Evolutionary conservation across 2,888 invertebrate species (phyloP).

Genomic region (Pandemis heparana): DNA sequence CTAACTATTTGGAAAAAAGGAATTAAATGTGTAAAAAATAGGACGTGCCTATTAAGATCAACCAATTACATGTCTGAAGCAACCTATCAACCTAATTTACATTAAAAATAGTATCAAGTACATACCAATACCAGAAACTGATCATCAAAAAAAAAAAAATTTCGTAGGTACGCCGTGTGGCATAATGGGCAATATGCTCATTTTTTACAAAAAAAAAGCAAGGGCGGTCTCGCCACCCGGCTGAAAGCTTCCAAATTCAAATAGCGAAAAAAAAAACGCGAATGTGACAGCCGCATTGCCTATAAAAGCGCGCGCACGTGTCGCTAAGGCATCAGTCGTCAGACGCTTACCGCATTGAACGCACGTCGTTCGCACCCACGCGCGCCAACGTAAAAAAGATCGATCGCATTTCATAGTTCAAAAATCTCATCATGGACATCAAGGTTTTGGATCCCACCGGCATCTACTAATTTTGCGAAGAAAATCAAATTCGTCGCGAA

Average conservation of each 20-base stretch:
- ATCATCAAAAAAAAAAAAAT: background rate
- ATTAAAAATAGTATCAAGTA: background rate
- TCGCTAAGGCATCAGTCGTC: slow-evolving; percentile 70
- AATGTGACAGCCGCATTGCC: slow-evolving; percentile 68
- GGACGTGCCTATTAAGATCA: no score
- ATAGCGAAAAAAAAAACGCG: slow-evolving; percentile 82
- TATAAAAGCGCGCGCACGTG: slow-evolving; percentile 81
- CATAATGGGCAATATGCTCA: slow-evolving; percentile 34
- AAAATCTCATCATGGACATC: slow-evolving; percentile 72
- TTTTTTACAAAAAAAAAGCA: slow-evolving; percentile 49
- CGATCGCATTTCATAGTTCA: slow-evolving; percentile 68
- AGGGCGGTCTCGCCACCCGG: slow-evolving; percentile 81
- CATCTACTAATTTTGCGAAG: slow-evolving; percentile 62
- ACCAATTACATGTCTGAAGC: background rate
- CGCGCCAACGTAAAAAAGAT: slow-evolving; percentile 79
- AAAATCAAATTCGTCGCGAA: slow-evolving; percentile 16
- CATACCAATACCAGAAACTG: background rate
- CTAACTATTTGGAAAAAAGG: no score
- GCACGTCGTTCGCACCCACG: slow-evolving; percentile 67
- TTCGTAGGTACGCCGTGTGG: slow-evolving; percentile 18
- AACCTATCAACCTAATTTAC: background rate
- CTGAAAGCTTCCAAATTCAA: slow-evolving; percentile 84
- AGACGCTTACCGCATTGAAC: slow-evolving; percentile 62
- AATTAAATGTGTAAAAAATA: background rate
- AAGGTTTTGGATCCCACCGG: slow-evolving; percentile 82